A percentile compares a stretch with the other conserved stretches of the same genome.
phyloP scores from a whole-genome alignment of 2,888 invertebrate species.

The Muscina levida region DNA sequence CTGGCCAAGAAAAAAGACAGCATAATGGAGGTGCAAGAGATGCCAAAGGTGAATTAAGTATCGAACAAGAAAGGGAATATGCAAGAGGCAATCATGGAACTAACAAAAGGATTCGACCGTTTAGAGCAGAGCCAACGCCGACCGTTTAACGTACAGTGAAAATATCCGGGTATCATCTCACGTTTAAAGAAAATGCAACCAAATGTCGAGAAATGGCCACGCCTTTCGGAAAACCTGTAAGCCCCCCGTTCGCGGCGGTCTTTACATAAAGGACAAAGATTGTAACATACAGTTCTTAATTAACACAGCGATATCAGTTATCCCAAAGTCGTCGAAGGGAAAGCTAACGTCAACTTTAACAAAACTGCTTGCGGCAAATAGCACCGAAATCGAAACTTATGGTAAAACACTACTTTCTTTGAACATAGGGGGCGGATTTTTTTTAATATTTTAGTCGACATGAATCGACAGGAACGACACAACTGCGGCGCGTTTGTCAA shows the following conservation, averaged over 20 bases:
- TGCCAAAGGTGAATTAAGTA: neutral
- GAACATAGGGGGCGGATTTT: too few species aligned
- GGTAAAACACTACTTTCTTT: conserved; percentile 14
- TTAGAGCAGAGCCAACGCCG: neutral
- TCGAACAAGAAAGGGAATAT: neutral
- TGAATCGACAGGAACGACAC: too few species aligned
- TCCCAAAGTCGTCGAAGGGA: conserved; percentile 1
- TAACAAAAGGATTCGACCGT: neutral
- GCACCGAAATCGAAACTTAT: conserved; percentile 15
- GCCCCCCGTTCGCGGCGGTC: conserved; percentile 40
- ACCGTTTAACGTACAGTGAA: neutral
- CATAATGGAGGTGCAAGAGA: conserved; percentile 13
- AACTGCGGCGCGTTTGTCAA: too few species aligned
- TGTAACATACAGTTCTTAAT: conserved; percentile 14
- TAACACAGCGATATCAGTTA: conserved; percentile 36
- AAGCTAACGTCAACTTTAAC: too few species aligned
- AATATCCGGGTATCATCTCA: conserved; percentile 38
- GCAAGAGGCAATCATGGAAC: neutral
- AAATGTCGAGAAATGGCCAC: conserved; percentile 19
- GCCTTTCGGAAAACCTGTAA: conserved; percentile 34
- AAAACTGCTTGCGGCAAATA: conserved; percentile 33
- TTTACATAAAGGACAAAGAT: conserved; percentile 33
- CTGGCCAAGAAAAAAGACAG: conserved; percentile 24
- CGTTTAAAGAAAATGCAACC: conserved; percentile 28
- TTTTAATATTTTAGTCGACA: too few species aligned